A percentile compares a stretch with the other conserved stretches of the same genome.
These are phyloP conservation scores for Ariopsis seemanni DNA, from an alignment of 2,113 vertebrate genomes.

Conservation along the genomic window DNA sequence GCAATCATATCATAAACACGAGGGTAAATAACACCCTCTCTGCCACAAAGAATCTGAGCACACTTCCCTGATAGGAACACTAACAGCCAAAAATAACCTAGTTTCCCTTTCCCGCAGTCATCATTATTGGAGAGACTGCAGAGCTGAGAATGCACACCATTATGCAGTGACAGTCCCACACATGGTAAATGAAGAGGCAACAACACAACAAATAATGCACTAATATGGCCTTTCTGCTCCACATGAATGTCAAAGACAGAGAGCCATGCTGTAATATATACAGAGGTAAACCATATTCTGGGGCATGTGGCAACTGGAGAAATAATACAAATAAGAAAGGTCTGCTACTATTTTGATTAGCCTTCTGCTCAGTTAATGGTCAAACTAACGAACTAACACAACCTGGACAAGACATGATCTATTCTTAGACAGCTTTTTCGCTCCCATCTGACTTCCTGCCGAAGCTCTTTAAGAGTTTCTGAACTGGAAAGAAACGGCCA, in stretches of 20 bases:
- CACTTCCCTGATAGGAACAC: slow-evolving; percentile 54
- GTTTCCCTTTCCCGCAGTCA: slow-evolving; percentile 58
- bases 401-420: background rate
- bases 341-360: slow-evolving; percentile 4
- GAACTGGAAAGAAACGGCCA: slow-evolving; percentile 33
- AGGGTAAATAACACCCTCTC: slow-evolving; percentile 51
- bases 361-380: slow-evolving; percentile 6
- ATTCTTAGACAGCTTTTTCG: background rate
- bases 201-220: slow-evolving; percentile 50
- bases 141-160: slow-evolving; percentile 56
- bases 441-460: background rate
- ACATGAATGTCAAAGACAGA: slow-evolving; percentile 48
- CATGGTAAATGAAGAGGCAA: slow-evolving; percentile 45
- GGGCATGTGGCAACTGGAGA: slow-evolving; percentile 20
- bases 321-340: slow-evolving; percentile 9
- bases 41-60: slow-evolving; percentile 44
- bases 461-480: slow-evolving; percentile 17
- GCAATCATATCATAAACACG: slow-evolving; percentile 52
- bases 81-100: slow-evolving; percentile 58
- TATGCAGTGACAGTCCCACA: slow-evolving; percentile 54
- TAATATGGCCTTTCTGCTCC: slow-evolving; percentile 50
- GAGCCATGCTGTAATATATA: slow-evolving; percentile 42
- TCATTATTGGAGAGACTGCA: slow-evolving; percentile 57
- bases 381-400: background rate
- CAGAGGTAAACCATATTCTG: slow-evolving; percentile 16